Percentiles rank a stretch among this genome's conserved stretches.
These are phyloP conservation scores for Poecilus cupreus DNA, from an alignment of 2,888 invertebrate species.

Conservation along the genomic window DNA sequence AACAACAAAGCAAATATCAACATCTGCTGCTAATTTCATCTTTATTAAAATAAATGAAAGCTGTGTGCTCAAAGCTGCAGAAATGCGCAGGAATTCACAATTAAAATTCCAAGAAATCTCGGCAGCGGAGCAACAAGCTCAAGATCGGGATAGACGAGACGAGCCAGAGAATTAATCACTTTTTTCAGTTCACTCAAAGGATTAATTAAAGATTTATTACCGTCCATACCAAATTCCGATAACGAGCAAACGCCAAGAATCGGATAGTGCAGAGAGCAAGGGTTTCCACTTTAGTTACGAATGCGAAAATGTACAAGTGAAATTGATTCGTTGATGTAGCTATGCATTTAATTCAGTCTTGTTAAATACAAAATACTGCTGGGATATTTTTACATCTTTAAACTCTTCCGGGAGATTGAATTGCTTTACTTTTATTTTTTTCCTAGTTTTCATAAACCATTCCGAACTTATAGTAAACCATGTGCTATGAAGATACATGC, in stretches of 20 bases:
- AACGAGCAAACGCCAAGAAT: slow-evolving; percentile 16
- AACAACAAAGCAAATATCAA: slow-evolving; percentile 12
- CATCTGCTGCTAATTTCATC: slow-evolving; percentile 30
- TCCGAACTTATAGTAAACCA: no score
- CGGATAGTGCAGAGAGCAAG: slow-evolving; percentile 5
- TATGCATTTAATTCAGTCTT: no score
- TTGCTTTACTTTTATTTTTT: no score
- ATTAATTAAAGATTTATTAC: slow-evolving; percentile 55
- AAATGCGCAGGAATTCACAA: slow-evolving; percentile 43
- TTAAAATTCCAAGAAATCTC: slow-evolving; percentile 50
- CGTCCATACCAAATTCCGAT: slow-evolving; percentile 42
- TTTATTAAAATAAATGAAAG: slow-evolving; percentile 38
- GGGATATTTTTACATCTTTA: no score
- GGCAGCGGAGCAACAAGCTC: slow-evolving; percentile 8
- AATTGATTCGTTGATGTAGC: neutral
- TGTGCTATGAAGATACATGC: no score
- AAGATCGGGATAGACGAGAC: neutral
- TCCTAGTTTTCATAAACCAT: no score
- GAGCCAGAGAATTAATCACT: slow-evolving; percentile 48
- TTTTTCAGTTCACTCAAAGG: slow-evolving; percentile 45
- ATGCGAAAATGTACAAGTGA: slow-evolving; percentile 2
- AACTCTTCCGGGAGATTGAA: no score
- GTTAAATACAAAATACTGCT: no score
- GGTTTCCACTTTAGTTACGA: slow-evolving; percentile 14
- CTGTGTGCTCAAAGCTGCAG: slow-evolving; percentile 13